phyloP scores from a whole-genome alignment of 2,888 invertebrate genomes.

The Cataglyphis cursor region DNA sequence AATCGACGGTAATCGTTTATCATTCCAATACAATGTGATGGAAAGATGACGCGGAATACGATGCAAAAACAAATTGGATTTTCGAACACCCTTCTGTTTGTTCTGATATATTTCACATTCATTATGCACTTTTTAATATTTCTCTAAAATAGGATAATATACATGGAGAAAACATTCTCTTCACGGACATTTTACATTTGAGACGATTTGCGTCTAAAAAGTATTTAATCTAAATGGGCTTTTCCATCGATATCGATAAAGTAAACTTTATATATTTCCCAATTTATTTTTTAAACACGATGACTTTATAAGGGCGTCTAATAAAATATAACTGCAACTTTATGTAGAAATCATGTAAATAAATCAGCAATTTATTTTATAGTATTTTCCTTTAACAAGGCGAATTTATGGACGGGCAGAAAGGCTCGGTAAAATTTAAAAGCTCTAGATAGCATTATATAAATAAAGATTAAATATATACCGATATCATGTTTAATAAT shows the following conservation, averaged over 20 bases:
- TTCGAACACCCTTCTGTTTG: conserved; percentile 5
- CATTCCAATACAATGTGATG: conserved; percentile 2
- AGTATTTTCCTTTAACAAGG: conserved; percentile 58
- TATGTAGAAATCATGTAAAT: conserved; percentile 65
- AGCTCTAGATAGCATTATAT: conserved; percentile 72
- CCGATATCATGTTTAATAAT: conserved; percentile 61
- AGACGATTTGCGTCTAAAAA: not conserved
- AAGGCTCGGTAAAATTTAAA: conserved; percentile 63
- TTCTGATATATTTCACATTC: conserved; percentile 37
- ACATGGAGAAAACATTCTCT: not conserved
- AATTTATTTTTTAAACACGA: conserved; percentile 55
- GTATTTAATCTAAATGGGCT: conserved; percentile 66
- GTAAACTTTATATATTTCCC: conserved; percentile 9
- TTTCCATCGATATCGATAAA: not conserved
- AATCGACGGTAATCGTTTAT: not conserved
- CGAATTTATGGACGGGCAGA: conserved; percentile 56
- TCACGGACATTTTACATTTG: conserved; percentile 26
- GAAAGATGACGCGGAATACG: conserved; percentile 33
- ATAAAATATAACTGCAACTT: conserved; percentile 25
- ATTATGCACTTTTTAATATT: conserved; percentile 48
- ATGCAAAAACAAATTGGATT: conserved; percentile 33
- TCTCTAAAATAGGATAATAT: conserved; percentile 25
- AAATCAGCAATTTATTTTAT: conserved; percentile 49
- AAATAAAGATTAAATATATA: conserved; percentile 59
- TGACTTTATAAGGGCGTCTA: conserved; percentile 21